These are phyloP conservation scores for Sporophila hypoxantha DNA, from an alignment of 2,113 vertebrate genomes.

Conservation along the genomic window DNA sequence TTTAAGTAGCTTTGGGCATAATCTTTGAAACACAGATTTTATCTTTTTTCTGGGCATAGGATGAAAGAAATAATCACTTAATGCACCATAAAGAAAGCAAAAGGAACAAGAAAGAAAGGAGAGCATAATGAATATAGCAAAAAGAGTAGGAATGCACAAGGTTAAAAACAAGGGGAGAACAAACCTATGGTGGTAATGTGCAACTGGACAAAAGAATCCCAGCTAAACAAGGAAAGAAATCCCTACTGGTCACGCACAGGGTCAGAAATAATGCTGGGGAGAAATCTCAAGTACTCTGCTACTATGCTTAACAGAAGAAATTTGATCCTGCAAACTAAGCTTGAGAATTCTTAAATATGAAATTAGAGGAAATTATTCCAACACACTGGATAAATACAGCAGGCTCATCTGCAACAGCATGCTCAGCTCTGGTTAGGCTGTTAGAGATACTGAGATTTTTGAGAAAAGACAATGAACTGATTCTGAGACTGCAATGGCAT, in stretches of 20 bases:
- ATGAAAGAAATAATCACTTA: slow-evolving; percentile 2
- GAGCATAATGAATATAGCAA: background rate
- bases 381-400: background rate
- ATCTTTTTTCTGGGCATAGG: background rate
- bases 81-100: background rate
- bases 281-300: background rate
- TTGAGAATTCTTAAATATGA: background rate
- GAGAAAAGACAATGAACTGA: background rate
- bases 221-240: background rate
- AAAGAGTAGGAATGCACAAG: background rate
- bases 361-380: background rate
- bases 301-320: background rate
- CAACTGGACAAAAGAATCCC: background rate
- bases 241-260: background rate
- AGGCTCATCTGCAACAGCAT: background rate
- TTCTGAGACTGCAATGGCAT: background rate
- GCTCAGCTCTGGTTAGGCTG: background rate
- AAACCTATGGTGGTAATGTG: background rate
- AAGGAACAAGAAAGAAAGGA: background rate
- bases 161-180: background rate
- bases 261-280: background rate
- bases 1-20: background rate
- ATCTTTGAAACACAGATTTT: background rate
- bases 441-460: background rate
- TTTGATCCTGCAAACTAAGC: background rate